These are phyloP conservation scores for Chelonus insularis DNA, from an alignment of 1,140 invertebrate genomes.

Conservation along the genomic window DNA sequence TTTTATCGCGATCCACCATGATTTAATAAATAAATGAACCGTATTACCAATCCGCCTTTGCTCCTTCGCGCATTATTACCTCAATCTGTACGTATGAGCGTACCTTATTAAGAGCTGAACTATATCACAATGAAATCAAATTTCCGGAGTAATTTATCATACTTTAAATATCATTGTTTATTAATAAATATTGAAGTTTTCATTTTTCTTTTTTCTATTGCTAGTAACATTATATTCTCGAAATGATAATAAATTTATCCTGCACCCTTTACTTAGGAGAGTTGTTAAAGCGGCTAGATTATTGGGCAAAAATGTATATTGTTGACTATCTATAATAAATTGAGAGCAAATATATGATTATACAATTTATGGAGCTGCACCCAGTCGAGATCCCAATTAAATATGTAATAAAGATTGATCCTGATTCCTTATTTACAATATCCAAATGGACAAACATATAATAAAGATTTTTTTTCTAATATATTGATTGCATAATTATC, in stretches of 20 bases:
- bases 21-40: neutral
- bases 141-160: too few relatives aligned
- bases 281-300: too few relatives aligned
- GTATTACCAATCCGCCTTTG: neutral
- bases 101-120: constrained; percentile 60
- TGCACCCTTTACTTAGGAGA: too few relatives aligned
- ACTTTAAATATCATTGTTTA: too few relatives aligned
- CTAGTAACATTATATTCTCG: too few relatives aligned
- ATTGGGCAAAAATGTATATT: too few relatives aligned
- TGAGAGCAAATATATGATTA: constrained; percentile 34
- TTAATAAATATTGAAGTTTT: too few relatives aligned
- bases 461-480: constrained; percentile 36
- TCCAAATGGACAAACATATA: constrained; percentile 45
- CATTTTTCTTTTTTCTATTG: too few relatives aligned
- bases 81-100: constrained; percentile 9
- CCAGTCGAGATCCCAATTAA: constrained; percentile 48
- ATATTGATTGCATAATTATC: neutral
- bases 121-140: too few relatives aligned
- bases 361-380: constrained; percentile 36
- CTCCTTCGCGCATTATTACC: neutral
- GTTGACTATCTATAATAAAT: too few relatives aligned
- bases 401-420: constrained; percentile 46
- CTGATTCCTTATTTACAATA: constrained; percentile 47
- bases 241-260: too few relatives aligned
- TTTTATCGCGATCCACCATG: constrained; percentile 20